Evolutionary conservation across 2,113 vertebrate genomes (phyloP).

Genomic region (Physeter macrocephalus): DNA sequence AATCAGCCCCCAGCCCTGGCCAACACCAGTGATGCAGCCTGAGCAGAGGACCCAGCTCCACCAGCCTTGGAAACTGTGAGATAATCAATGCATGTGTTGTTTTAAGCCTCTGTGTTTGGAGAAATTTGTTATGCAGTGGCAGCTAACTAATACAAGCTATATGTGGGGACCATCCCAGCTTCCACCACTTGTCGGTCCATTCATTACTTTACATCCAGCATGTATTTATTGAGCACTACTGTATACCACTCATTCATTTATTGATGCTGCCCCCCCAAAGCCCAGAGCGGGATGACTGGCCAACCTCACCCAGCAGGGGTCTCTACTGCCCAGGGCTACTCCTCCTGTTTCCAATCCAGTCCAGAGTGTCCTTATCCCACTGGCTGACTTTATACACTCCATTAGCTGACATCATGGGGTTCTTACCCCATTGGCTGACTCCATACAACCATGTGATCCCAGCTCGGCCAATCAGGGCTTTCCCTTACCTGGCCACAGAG

Average conservation of each 20-base stretch:
- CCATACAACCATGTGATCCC: not conserved
- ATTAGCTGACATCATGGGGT: not conserved
- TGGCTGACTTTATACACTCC: not conserved
- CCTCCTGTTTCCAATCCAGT: not conserved
- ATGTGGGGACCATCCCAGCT: not conserved
- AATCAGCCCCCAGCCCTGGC: not conserved
- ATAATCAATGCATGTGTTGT: not conserved
- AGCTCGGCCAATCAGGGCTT: not conserved
- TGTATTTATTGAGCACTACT: not conserved
- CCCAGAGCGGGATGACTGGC: not conserved
- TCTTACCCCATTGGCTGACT: not conserved
- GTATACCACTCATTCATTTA: not conserved
- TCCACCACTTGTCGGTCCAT: not conserved
- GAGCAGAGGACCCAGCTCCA: not conserved
- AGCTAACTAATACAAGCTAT: not conserved
- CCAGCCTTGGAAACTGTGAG: not conserved
- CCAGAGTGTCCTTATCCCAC: not conserved
- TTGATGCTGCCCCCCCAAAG: not conserved
- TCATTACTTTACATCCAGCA: not conserved
- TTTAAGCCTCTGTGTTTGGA: not conserved
- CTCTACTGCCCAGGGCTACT: not conserved
- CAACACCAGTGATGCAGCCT: not conserved
- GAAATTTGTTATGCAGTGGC: not conserved
- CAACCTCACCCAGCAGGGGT: not conserved
- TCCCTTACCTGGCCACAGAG: not conserved